Evolutionary conservation across 1,140 invertebrate species (phyloP), one percentile per base, ranked within the genome.

Genomic region (Grapholita molesta): DNA sequence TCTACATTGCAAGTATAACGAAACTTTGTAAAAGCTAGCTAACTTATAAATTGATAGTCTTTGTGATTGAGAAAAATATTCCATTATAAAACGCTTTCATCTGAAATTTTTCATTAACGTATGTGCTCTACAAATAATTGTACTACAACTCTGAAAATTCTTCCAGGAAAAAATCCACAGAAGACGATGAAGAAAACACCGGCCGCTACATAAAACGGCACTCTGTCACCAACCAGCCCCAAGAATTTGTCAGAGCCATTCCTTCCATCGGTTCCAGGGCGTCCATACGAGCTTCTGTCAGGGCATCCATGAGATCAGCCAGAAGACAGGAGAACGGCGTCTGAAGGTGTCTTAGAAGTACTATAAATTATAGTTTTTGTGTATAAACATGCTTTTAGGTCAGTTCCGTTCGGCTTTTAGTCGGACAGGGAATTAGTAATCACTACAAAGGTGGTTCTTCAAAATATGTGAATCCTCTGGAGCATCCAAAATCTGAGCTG

Each of bases 211-310:
- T 73, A 0, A 81, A 86, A 9, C 72, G 78, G 7, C 48, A 74
- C 18, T 85, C 89, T 4, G 67, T 83, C 0, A 64, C 77, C 0
- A 76, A 52, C 66, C 71, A 77, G n/a, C 30, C 68, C 24, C 71
- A 78, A 21, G 69, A 80, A 28, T 90, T 90, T 73, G 66, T 88
- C 5, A 81, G 88, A 35, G 78, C 84, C 0, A 67, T 86, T 15
- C 82, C 88, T 11, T 80, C 82, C 1, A 77, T 90, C 7, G 81
- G 85, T 0, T 88, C 86, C 2, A 81, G 90, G 25, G 90, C 91
- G 0, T 92, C 91, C 0, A 79, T 92, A 23, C 78, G 91, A 68
- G 89, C 89, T 0, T 92, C 90, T 0, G 78, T 91, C 5, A 79
- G 91, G 42, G 75, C 87, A 21, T 88, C 86, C 0, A 74, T 80